A percentile compares a stretch with the other conserved stretches of the same genome.
Conservation (phyloP, 1,140 invertebrate species). For the Bombus sibiricus region DNA sequence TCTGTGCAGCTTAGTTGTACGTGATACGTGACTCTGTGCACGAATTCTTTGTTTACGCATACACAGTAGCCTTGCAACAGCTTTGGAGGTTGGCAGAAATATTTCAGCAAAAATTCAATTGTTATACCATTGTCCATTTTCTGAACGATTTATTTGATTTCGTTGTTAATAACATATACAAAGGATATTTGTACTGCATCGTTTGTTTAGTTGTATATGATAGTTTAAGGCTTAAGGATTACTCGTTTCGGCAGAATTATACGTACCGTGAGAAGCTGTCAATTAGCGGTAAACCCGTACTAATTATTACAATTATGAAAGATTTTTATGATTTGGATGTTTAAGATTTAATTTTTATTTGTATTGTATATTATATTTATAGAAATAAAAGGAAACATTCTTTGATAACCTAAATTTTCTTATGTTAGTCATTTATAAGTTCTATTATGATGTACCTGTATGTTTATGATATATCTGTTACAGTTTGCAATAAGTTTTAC, state of each 20-base stretch:
- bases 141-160: neutral
- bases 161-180: neutral
- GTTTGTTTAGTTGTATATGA: neutral
- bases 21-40: constrained; percentile 6
- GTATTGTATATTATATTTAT: neutral
- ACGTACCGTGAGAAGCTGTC: constrained; percentile 36
- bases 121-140: neutral
- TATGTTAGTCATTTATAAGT: constrained; percentile 23
- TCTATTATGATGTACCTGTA: neutral
- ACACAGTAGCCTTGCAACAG: constrained; percentile 9
- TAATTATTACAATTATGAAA: neutral
- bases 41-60: constrained; percentile 44
- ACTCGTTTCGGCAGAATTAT: neutral
- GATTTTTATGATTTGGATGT: neutral
- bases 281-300: constrained; percentile 2
- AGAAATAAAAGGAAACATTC: constrained; percentile 18
- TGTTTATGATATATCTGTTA: neutral
- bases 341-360: neutral
- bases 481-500: neutral
- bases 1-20: neutral
- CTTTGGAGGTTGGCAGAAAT: constrained; percentile 48
- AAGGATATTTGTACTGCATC: neutral
- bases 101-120: neutral
- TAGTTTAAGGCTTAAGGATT: neutral
- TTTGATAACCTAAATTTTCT: constrained; percentile 43